These are phyloP conservation scores for Doris montereyensis DNA, from an alignment of 2,888 invertebrate species.

Conservation along the genomic window DNA sequence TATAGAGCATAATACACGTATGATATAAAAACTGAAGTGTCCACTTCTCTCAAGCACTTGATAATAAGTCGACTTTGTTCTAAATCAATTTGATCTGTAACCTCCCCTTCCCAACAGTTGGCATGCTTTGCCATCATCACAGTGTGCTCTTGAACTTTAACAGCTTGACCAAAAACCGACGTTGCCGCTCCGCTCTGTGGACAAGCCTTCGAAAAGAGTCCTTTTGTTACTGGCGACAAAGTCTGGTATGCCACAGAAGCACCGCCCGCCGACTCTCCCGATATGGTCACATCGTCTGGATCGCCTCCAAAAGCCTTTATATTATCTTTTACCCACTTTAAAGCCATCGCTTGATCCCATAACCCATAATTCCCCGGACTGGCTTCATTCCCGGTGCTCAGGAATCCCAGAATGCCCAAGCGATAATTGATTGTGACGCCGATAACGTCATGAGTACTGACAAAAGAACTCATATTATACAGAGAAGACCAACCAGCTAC, in stretches of 20 bases:
- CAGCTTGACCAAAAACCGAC: too few relatives aligned
- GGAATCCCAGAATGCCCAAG: constrained; percentile 32
- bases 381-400: constrained; percentile 21
- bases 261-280: constrained; percentile 58
- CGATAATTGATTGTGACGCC: constrained; percentile 38
- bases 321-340: constrained; percentile 20
- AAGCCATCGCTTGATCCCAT: constrained; percentile 34
- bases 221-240: constrained; percentile 49
- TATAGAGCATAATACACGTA: not conserved
- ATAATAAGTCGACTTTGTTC: too few relatives aligned
- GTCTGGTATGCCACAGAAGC: constrained; percentile 50
- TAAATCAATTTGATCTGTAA: too few relatives aligned
- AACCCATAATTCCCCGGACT: constrained; percentile 36
- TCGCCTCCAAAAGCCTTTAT: constrained; percentile 31
- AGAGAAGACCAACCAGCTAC: not conserved
- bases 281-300: constrained; percentile 47
- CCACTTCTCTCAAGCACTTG: too few relatives aligned
- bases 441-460: constrained; percentile 13
- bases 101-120: too few relatives aligned
- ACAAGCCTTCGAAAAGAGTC: constrained; percentile 55
- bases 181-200: constrained; percentile 54
- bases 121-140: too few relatives aligned
- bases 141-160: too few relatives aligned
- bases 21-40: not conserved
- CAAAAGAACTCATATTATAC: constrained; percentile 14